Base-by-base conservation (phyloP, 2,113 vertebrate species). In the Gymnogyps californianus region DNA sequence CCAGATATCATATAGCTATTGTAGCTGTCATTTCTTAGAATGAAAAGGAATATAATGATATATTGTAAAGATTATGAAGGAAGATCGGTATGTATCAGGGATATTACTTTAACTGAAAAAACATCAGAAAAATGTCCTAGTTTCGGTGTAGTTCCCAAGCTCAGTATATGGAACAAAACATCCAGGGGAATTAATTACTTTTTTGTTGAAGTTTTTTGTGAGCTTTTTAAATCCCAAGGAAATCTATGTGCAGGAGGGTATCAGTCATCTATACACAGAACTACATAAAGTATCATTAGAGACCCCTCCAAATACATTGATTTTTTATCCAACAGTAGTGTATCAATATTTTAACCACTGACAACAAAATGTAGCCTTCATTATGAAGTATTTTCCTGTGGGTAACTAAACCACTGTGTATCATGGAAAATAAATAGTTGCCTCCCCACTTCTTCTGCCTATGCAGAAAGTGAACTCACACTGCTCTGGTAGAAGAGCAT, bases 161-260 rank as follows among this genome's bases (percentile, higher is more conserved):
- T 88, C 69, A 47, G 80, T 70, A 90, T 90, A 80, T 90, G 90
- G 89, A 94, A 94, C 93, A 95, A 96, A 85, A 84, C 94, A 93
- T 94, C 85, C 89, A 97, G 49, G 67, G 72, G 93, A 98, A 95
- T 97, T 96, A 95, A 96, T 97, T 96, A 96, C 24, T 7, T 92
- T 96, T 93, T 81, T 85, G 91, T 91, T 77, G 82, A 90, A 54
- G 3, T 31, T 93, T 91, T 83, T 67, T 76, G 72, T 20, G 51
- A 52, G 84, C 81, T 89, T 91, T 94, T 92, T 62, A 96, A 94
- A 93, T 93, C 92, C 90, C 89, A 89, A 31, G 21, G 92, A 96
- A 92, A 90, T 89, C 70, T 59, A 2, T 9, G 57, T 93, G 65
- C 82, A 61, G 80, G 83, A 83, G 76, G 25, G 47, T 70, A 96